phyloP scores from a whole-genome alignment of 2,888 invertebrate genomes.

The Agrochola circellaris region DNA sequence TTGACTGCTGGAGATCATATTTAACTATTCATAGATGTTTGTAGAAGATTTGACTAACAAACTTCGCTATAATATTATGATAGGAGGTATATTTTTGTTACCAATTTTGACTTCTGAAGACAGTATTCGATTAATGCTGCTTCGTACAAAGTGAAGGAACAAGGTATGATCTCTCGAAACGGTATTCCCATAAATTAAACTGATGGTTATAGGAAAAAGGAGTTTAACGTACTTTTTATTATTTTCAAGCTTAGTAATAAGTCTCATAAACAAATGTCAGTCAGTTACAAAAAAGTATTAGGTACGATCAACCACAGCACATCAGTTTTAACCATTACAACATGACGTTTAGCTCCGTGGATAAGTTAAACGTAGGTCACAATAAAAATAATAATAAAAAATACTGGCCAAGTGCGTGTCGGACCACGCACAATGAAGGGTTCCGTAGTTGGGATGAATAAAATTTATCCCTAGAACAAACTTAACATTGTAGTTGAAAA shows the following conservation, averaged over 20 bases:
- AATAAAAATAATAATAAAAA: too few species aligned
- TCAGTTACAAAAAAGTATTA: neutral
- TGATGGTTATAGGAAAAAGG: neutral
- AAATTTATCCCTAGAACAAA: too few species aligned
- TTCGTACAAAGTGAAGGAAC: neutral
- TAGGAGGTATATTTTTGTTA: neutral
- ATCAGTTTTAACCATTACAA: neutral
- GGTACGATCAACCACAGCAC: neutral
- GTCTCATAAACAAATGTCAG: too few species aligned
- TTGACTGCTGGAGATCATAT: conserved; percentile 8
- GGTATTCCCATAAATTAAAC: conserved; percentile 1
- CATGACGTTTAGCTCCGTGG: too few species aligned
- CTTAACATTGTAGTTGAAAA: too few species aligned
- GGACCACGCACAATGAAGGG: too few species aligned
- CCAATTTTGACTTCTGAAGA: neutral
- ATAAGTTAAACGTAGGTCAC: too few species aligned
- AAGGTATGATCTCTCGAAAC: neutral
- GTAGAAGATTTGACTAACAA: neutral
- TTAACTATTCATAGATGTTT: conserved; percentile 15
- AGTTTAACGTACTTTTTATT: neutral
- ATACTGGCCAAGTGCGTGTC: too few species aligned
- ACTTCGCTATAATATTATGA: neutral
- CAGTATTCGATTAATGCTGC: neutral
- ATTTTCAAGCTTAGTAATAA: neutral
- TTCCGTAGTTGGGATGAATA: too few species aligned